Evolutionary conservation across 2,797 vertebrate species (phyloP).

Genomic region (Alcedo quadribrachys): DNA sequence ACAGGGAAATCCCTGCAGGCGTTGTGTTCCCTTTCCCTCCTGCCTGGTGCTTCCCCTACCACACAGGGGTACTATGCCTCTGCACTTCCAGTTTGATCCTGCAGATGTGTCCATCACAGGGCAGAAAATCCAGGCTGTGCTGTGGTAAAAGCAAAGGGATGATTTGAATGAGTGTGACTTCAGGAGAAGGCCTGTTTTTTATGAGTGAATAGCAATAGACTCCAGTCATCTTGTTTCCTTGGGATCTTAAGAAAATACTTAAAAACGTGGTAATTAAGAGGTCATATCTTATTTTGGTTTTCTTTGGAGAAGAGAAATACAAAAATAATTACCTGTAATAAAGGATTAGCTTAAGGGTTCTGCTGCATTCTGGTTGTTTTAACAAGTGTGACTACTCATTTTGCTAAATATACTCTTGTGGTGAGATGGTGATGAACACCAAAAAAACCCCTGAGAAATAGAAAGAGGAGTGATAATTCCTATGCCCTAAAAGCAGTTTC

Average conservation of each 20-base stretch:
- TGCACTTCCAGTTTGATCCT: not conserved
- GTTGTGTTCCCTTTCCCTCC: not conserved
- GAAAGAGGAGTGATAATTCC: not conserved
- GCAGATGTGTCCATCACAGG: not conserved
- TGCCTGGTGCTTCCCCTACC: not conserved
- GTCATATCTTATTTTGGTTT: not conserved
- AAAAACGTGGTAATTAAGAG: not conserved
- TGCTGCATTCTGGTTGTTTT: not conserved
- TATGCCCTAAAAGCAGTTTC: not conserved
- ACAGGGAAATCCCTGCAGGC: not conserved
- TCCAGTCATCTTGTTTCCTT: not conserved
- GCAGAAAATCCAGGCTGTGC: not conserved
- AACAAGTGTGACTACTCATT: not conserved
- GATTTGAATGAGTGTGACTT: not conserved
- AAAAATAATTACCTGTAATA: not conserved
- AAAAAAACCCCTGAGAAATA: not conserved
- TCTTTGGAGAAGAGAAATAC: not conserved
- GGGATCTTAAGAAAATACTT: not conserved
- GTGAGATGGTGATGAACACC: not conserved
- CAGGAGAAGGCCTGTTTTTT: not conserved
- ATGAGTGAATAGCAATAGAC: not conserved
- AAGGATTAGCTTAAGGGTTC: not conserved
- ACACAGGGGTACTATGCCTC: not conserved
- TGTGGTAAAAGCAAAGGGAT: not conserved
- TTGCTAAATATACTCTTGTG: not conserved